Base-by-base conservation (phyloP, 2,888 invertebrate genomes). In the Euspilapteryx auroguttella region DNA sequence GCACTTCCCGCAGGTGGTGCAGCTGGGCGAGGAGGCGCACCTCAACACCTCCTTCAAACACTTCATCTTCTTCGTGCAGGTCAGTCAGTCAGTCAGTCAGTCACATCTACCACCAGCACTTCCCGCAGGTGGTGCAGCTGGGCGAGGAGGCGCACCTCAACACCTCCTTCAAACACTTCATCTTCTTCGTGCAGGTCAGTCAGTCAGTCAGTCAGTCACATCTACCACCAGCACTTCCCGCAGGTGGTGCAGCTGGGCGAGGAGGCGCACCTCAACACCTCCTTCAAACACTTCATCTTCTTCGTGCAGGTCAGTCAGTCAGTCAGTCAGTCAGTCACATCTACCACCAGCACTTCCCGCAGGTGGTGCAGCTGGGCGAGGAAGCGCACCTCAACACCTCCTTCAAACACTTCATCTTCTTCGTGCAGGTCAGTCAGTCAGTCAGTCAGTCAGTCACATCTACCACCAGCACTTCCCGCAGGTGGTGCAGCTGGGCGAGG, bases 41-140 rank as follows among this genome's bases (percentile, higher is more conserved):
- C 84, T 99, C 45, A 99, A 99, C 75, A 99, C 99, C 34, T 96
- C 96, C 44, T 99, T 99, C 79, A 99, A 99, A 62, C 99, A 99
- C 79, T 99, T 99, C 66, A 97, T 99, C 56, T 97, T 95, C 78
- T 95, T 95, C 57, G 94, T 94, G 36, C 91, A 92, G 80, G 92
- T 86, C 11, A 12, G 10, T 27, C n/a, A n/a, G n/a, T n/a, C n/a
- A n/a, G n/a, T n/a, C n/a, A n/a, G n/a, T n/a, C n/a, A n/a, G n/a
- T n/a, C 99, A 99, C 76, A 96, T 99, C 55, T 99, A 99, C 76
- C 97, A 99, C 77, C 96, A 97, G 61, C 99, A 99, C 79, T 98
- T 99, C 73, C 87, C 91, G 31, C 93, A 97, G 79, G 96, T 99
- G 37, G 95, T 98, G 31, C 92, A 95, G 65, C 82, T 99, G 32